Evolutionary conservation across 2,797 vertebrate genomes (phyloP).

Genomic region (Cuniculus paca): DNA sequence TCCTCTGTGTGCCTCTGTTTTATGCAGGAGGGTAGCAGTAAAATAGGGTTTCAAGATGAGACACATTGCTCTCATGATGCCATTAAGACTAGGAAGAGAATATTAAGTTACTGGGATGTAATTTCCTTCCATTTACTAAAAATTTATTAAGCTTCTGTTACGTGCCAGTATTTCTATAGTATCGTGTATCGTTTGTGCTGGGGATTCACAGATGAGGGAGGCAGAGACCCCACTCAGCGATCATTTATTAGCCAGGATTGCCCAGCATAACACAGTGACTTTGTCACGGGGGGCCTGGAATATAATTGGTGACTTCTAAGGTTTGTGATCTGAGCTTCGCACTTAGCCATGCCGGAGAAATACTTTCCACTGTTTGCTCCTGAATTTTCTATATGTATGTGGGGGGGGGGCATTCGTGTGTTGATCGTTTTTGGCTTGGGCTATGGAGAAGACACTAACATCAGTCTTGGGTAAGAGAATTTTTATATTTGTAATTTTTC

Average conservation of each 20-base stretch:
- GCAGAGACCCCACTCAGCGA: too few species aligned
- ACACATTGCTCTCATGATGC: fast-evolving
- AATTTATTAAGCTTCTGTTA: background rate
- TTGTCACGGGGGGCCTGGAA: background rate
- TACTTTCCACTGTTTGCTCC: background rate
- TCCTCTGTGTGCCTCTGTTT: fast-evolving
- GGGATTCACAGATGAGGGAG: background rate
- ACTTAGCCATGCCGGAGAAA: slow-evolving; percentile 18
- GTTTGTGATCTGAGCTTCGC: background rate
- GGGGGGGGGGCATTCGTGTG: background rate
- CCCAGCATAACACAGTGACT: background rate
- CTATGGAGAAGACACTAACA: background rate
- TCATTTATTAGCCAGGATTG: slow-evolving; percentile 27
- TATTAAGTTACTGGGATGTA: background rate
- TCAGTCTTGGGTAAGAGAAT: background rate
- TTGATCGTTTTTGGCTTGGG: slow-evolving; percentile 5
- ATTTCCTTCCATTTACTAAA: background rate
- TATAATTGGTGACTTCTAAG: slow-evolving; percentile 52
- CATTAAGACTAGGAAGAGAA: background rate
- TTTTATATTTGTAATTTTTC: background rate
- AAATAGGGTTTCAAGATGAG: background rate
- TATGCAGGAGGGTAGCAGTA: too few species aligned
- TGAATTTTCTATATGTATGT: background rate
- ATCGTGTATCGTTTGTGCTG: background rate
- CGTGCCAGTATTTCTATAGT: fast-evolving